A percentile compares a stretch with the other conserved stretches of the same genome.
These are phyloP conservation scores for Chironomus riparius DNA, from an alignment of 2,888 invertebrate genomes.

Conservation along the genomic window DNA sequence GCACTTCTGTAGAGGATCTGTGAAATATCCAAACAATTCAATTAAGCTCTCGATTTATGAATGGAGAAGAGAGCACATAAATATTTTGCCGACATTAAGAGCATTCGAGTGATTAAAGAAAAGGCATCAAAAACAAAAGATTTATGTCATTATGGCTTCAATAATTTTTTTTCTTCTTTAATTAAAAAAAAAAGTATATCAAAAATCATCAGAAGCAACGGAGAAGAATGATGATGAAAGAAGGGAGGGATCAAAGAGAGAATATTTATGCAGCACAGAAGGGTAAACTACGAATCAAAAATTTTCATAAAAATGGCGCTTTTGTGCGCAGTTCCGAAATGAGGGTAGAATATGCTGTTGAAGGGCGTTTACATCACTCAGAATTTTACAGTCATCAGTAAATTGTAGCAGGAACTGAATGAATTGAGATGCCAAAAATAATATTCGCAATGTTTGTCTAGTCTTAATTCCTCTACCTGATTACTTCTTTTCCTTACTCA, in stretches of 20 bases:
- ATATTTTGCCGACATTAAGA: too few relatives aligned
- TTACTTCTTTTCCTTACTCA: neutral
- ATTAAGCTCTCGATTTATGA: too few relatives aligned
- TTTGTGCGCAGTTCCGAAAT: conserved; percentile 7
- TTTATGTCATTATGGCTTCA: neutral
- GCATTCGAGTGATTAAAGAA: too few relatives aligned
- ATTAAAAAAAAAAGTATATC: neutral
- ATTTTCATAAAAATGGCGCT: conserved; percentile 22
- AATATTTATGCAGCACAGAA: neutral
- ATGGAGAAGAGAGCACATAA: too few relatives aligned
- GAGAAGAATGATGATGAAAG: neutral
- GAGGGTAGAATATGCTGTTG: neutral
- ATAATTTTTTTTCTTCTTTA: neutral
- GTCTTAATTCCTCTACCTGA: neutral
- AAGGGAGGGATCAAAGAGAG: conserved; percentile 8
- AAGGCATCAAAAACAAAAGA: neutral
- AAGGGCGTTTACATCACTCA: neutral
- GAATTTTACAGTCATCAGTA: neutral
- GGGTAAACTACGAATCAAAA: conserved; percentile 22
- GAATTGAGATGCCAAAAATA: too few relatives aligned
- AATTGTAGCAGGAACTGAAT: too few relatives aligned
- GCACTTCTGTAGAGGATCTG: too few relatives aligned
- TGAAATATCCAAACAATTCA: too few relatives aligned
- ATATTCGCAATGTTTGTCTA: neutral
- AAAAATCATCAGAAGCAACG: neutral